phyloP scores from a whole-genome alignment of 2,113 vertebrate species.

The Piprites chloris region DNA sequence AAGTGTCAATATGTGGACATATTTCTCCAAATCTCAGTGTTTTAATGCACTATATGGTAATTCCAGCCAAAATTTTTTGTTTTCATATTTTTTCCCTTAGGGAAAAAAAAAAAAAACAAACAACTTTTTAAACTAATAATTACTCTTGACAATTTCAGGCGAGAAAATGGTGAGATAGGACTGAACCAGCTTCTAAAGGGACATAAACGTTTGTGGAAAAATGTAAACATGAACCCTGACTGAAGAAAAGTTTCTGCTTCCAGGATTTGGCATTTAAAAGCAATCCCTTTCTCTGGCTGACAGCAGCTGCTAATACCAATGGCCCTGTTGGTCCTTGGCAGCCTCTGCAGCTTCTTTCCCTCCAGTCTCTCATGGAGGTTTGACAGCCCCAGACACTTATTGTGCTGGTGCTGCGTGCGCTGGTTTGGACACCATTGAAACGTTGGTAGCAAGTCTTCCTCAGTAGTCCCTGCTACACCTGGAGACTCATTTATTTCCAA shows the following conservation, averaged over 20 bases:
- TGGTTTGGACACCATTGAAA: background rate
- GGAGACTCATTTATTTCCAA: background rate
- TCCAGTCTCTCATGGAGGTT: background rate
- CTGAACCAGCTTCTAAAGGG: background rate
- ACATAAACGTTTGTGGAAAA: background rate
- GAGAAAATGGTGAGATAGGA: background rate
- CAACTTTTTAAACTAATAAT: background rate
- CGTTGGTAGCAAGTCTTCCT: background rate
- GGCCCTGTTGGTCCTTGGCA: background rate
- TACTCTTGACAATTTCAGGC: background rate
- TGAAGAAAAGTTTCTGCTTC: background rate
- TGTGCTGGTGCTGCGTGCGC: rapidly evolving
- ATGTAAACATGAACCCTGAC: background rate
- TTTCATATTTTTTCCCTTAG: background rate
- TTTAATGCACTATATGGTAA: background rate
- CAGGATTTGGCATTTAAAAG: background rate
- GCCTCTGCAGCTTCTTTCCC: background rate
- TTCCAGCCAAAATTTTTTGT: background rate
- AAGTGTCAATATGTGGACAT: background rate
- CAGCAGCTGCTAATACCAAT: background rate
- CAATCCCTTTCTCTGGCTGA: background rate
- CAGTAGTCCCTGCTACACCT: background rate
- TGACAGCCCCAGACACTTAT: background rate
- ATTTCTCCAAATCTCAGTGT: background rate
- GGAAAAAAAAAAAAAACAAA: background rate